Evolutionary conservation across 2,888 invertebrate genomes (phyloP).

Genomic region (Drosophila vallismaia): DNA sequence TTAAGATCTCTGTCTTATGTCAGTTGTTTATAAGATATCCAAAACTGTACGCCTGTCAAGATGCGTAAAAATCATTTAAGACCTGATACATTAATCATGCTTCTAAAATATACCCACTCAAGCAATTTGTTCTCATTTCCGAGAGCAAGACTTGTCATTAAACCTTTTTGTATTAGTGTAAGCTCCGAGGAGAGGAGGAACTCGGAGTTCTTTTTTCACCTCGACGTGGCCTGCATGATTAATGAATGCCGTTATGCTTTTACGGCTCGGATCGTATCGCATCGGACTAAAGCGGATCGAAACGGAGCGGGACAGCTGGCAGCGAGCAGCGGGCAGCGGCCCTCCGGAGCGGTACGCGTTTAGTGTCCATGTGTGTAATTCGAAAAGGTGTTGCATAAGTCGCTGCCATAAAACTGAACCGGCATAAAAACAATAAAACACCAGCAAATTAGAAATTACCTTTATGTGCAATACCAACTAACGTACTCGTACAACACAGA

Average conservation of each 20-base stretch:
- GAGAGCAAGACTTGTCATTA: constrained; percentile 14
- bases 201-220: constrained; percentile 1
- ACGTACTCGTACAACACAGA: background rate
- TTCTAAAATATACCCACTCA: background rate
- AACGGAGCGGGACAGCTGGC: constrained; percentile 25
- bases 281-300: constrained; percentile 40
- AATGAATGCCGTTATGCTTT: constrained; percentile 79
- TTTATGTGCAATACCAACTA: constrained; percentile 68
- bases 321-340: constrained; percentile 4
- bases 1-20: background rate
- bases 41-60: background rate
- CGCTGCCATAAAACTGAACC: constrained; percentile 62
- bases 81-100: constrained; percentile 8
- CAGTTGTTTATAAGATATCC: background rate
- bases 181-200: too few relatives aligned
- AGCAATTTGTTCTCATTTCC: constrained; percentile 28
- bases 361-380: constrained; percentile 57
- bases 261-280: constrained; percentile 50
- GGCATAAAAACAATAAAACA: constrained; percentile 75
- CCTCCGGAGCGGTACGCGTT: constrained; percentile 34
- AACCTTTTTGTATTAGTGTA: constrained; percentile 3
- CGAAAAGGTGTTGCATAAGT: constrained; percentile 54
- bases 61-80: background rate
- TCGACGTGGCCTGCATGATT: constrained; percentile 67
- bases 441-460: constrained; percentile 77